Base-by-base conservation (phyloP, 2,888 invertebrate genomes). In the Resseliella maxima region DNA sequence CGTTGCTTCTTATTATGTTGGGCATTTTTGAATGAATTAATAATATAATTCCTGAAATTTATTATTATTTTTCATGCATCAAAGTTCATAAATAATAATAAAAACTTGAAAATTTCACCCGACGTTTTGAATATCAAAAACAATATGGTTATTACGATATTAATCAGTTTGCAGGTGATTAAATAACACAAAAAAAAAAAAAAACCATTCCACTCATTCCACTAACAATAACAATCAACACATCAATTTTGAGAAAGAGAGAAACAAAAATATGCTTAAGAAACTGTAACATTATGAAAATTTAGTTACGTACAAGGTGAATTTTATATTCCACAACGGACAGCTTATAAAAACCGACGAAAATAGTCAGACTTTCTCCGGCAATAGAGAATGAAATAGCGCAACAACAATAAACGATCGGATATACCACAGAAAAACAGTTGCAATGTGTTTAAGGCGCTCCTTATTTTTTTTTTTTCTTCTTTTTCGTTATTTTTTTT, bases 341-440 rank as follows among this genome's bases (percentile, higher is more conserved):
- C 24, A 59, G 59, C 3, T 59, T n/a, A 24, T 12, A 2, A 24
- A 27, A 72, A 12, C 31, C 8, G 18, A 18, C 18, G 46, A 18
- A 50, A 50, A 50, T 2, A 50, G 8, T 15, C 46, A 50, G 46
- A 8, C 8, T n/a, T n/a, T n/a, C n/a, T n/a, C n/a, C n/a, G n/a
- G n/a, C n/a, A n/a, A n/a, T 8, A 15, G 46, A 50, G 46, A 50
- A 50, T 50, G 18, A 50, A 50, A 18, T 15, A 50, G 2, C 18
- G 46, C 31, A 35, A 2, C 24, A 15, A 6, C 8, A 31, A 72
- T 72, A 27, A 72, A 72, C 15, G 72, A 31, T 72, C 72, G 72
- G 72, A 31, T 21, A 72, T 31, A 72, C 72, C 31, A 72, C 72
- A n/a, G n/a, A 35, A 72, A 72, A 72, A 31, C 10, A 72, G 18